Evolutionary conservation across 2,888 invertebrate species (phyloP).

Genomic region (Drosophila sordidula): DNA sequence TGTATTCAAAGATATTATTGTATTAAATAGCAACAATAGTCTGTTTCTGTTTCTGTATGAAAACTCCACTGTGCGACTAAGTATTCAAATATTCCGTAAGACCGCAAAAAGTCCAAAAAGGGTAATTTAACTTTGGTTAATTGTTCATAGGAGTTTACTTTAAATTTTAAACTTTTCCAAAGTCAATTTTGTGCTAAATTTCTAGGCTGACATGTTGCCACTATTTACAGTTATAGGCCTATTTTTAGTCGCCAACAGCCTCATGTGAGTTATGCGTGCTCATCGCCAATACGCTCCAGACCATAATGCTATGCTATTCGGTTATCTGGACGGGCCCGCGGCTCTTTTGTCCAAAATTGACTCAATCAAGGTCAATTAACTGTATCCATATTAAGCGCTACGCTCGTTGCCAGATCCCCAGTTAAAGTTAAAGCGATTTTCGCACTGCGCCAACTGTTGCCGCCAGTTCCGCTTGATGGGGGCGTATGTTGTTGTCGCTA

Average conservation of each 20-base stretch:
- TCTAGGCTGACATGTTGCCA: not conserved
- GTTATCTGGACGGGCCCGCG: slow-evolving; percentile 22
- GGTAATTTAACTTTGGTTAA: not conserved
- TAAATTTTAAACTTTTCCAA: not conserved
- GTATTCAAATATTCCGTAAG: too few species aligned
- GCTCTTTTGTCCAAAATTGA: slow-evolving; percentile 61
- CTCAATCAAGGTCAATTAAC: slow-evolving; percentile 84
- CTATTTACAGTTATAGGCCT: not conserved
- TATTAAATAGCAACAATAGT: too few species aligned
- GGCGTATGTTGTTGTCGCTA: slow-evolving; percentile 46
- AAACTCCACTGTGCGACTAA: too few species aligned
- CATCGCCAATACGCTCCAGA: not conserved
- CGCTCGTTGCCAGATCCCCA: slow-evolving; percentile 33
- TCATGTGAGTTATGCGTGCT: not conserved
- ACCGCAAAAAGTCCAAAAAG: not conserved
- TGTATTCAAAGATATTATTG: too few species aligned
- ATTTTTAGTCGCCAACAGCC: not conserved
- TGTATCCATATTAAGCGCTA: slow-evolving; percentile 77
- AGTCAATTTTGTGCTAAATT: not conserved
- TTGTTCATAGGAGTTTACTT: not conserved
- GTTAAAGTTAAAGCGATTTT: slow-evolving; percentile 54
- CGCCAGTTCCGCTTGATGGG: slow-evolving; percentile 69
- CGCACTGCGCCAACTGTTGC: slow-evolving; percentile 55
- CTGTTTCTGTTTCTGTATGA: too few species aligned
- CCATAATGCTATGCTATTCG: slow-evolving; percentile 6